Evolutionary conservation across 2,113 vertebrate species (phyloP), one percentile per base, ranked within the genome.

Genomic region (Sceloporus undulatus): DNA sequence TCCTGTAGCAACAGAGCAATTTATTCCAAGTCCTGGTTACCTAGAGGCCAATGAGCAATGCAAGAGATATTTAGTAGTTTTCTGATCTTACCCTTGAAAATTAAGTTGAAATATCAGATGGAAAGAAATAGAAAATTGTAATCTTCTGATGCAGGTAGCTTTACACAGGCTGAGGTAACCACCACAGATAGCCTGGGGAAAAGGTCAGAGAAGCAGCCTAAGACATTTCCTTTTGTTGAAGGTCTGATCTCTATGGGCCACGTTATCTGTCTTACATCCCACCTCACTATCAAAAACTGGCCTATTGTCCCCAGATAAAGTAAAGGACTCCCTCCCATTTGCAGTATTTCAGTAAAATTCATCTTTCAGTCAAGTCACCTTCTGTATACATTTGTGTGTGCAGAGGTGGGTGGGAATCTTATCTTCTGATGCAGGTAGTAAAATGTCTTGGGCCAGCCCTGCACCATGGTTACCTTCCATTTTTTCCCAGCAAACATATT

Each of bases 1-100:
- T 40, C 88, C 27, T 89, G 88, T 92, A 79, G 68, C 91, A 85
- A 68, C n/a, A 29, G 27, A 88, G 56, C 9, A 83, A 40, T 77
- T 52, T 68, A 77, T 83, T 59, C 25, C 21, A 66, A 83, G n/a
- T 27, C 59, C 73, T 77, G 62, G 29, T 29, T 70, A 11, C 48
- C 76, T 29, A 6, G 25, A 68, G 81, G 13, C 65, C 34, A 68
- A 83, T 83, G 48, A 88, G 83, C 59, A 88, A 68, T 52, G 62
- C 80, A 88, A 66, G 59, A 34, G 42, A 19, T 75, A 81, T 87
- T 75, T 54, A 82, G 79, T 65, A 59, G 29, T 29, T 54, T 82
- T 82, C 65, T 79, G 62, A 11, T 82, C 56, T 82, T 52, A 34
- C 3, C 27, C 27, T 82, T 48, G 56, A 66, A 82, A 87, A 48